Evolutionary conservation across 2,888 invertebrate species (phyloP).

Genomic region (Calameuta filiformis): DNA sequence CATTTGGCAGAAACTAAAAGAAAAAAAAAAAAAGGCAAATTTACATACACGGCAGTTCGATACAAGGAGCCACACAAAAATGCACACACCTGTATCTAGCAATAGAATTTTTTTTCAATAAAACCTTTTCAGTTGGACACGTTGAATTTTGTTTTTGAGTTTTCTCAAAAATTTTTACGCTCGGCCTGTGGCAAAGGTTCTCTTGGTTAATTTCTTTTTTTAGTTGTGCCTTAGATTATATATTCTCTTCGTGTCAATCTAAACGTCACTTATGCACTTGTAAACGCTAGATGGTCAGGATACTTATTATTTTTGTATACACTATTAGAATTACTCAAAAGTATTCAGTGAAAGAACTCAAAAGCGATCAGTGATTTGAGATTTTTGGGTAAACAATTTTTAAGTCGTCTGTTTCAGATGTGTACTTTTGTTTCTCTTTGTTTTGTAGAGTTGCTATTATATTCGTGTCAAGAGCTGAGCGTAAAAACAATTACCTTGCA

Average conservation of each 20-base stretch:
- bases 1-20: background rate
- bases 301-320: background rate
- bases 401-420: background rate
- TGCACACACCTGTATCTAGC: conserved; percentile 61
- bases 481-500: conserved; percentile 53
- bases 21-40: background rate
- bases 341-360: background rate
- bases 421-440: background rate
- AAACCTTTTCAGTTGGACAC: conserved; percentile 63
- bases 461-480: conserved; percentile 45
- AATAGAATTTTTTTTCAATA: conserved; percentile 60
- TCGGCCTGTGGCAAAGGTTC: conserved; percentile 39
- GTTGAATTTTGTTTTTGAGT: conserved; percentile 60
- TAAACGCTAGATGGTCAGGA: background rate
- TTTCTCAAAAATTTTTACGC: conserved; percentile 54
- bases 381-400: background rate
- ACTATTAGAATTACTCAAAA: background rate
- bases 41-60: conserved; percentile 27
- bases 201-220: background rate
- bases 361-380: background rate
- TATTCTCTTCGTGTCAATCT: background rate
- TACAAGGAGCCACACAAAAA: conserved; percentile 34
- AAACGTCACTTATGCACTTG: background rate
- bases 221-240: background rate
- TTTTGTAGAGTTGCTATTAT: conserved; percentile 1